Conservation (phyloP, 2,888 invertebrate species). For the Ormyrus pomaceus region DNA sequence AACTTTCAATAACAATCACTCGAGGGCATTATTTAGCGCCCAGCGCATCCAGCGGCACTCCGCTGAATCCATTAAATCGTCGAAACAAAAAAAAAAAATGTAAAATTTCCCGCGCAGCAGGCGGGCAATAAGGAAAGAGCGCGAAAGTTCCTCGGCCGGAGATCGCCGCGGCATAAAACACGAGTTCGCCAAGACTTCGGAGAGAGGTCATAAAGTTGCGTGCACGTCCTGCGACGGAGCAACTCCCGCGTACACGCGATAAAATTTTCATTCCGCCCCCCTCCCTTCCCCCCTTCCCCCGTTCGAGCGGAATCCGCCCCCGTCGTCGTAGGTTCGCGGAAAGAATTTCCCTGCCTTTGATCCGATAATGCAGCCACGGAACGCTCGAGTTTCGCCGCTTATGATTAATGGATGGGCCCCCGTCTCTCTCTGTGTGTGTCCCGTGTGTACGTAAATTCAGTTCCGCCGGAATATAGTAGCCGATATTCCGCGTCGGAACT, state of each 20-base stretch:
- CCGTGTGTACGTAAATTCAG: not conserved
- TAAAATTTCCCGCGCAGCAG: not conserved
- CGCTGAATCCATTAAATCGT: not conserved
- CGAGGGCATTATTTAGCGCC: too few relatives aligned
- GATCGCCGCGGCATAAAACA: constrained; percentile 29
- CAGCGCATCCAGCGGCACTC: too few relatives aligned
- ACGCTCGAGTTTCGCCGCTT: constrained; percentile 14
- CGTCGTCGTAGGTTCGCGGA: not conserved
- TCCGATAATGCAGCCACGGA: constrained; percentile 23
- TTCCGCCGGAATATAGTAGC: too few relatives aligned
- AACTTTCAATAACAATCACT: too few relatives aligned
- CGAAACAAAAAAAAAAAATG: not conserved
- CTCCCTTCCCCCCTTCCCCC: too few relatives aligned
- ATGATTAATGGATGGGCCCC: constrained; percentile 34
- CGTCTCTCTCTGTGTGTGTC: not conserved
- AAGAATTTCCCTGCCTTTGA: constrained; percentile 37
- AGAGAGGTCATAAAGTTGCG: constrained; percentile 14
- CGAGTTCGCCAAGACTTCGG: not conserved
- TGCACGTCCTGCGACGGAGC: not conserved
- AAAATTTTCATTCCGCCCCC: constrained; percentile 37
- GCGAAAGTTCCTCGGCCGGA: not conserved
- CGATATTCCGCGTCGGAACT: too few relatives aligned
- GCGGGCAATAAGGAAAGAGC: not conserved
- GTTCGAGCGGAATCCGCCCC: not conserved
- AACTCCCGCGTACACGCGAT: not conserved